Base-by-base conservation (phyloP, 2,113 vertebrate species). In the Cebidichthys violaceus region DNA sequence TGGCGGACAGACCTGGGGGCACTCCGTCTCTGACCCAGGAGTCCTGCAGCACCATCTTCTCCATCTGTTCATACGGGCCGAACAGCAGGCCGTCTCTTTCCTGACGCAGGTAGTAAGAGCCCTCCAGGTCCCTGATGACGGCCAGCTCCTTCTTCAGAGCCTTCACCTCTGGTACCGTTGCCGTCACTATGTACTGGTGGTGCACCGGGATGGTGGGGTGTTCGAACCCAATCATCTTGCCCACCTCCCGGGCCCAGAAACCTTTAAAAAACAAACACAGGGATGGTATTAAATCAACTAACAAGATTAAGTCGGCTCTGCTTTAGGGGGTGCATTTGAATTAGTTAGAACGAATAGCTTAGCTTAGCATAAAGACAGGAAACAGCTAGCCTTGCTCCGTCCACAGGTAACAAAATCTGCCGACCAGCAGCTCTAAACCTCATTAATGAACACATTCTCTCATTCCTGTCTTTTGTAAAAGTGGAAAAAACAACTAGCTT, bases 151-250 rank as follows among this genome's bases (percentile, higher is more conserved):
- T 95, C 86, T 97, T 95, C 88, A 99, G 92, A 62, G 96, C 96
- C 93, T 98, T 99, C 75, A 99, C 97, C 94, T 99, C 97, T 0
- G 98, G 97, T 24, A 99, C 93, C 0, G 96, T 97, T 0, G 97
- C 95, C 0, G 98, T 99, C 37, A 99, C 96, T 2, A 99, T 91
- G 22, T 99, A 99, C n/a, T 99, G 98, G 91, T 99, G 98, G 79
- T 99, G 98, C 71, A 99, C 97, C 0, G 98, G 97, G 88, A 99
- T 95, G 59, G 98, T 96, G 41, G 98, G 97, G 83, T 99, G 98
- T 0, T 96, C 94, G 4, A 99, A 86, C 54, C 97, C 98, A 60
- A 98, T 95, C 95, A 99, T 94, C 55, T 97, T 91, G 22, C 98
- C 98, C 79, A 99, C 91, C 71, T 99, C 98, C 69, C 95, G 94